Conservation (phyloP, 2,797 vertebrate genomes). For the Sorex maritimensis region DNA sequence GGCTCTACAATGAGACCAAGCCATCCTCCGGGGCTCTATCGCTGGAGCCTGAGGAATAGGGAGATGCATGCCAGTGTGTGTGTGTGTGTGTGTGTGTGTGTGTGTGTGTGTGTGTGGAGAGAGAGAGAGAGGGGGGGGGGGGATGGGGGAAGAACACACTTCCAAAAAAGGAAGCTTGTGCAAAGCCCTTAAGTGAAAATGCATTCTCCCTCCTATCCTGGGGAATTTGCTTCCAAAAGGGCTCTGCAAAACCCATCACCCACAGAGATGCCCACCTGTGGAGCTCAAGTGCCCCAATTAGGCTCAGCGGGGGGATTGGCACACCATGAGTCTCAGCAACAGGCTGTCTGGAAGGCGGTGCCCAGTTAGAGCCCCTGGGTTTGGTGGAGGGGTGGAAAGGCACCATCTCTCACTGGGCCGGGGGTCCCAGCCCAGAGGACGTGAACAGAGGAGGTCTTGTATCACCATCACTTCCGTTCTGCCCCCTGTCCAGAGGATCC, state of each 20-base stretch:
- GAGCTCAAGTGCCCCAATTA: slow-evolving; percentile 92
- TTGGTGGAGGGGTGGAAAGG: neutral
- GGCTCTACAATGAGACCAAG: too few relatives aligned
- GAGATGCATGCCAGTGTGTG: neutral
- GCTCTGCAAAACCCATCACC: slow-evolving; percentile 90
- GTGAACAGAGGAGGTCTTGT: slow-evolving; percentile 19
- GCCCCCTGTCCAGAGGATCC: neutral
- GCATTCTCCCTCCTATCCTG: slow-evolving; percentile 75
- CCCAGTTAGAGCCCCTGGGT: slow-evolving; percentile 20
- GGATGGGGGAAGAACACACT: neutral
- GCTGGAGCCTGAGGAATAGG: neutral
- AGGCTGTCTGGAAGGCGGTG: neutral
- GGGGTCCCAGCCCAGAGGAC: neutral
- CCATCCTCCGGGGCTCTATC: neutral
- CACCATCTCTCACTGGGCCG: neutral
- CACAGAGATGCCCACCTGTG: slow-evolving; percentile 90
- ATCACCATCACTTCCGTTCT: neutral
- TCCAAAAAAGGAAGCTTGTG: slow-evolving; percentile 56
- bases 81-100: neutral
- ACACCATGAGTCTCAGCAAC: slow-evolving; percentile 69
- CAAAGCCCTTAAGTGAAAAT: neutral
- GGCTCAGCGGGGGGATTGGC: slow-evolving; percentile 89
- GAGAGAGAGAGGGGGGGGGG: neutral
- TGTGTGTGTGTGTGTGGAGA: neutral
- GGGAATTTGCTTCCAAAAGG: slow-evolving; percentile 87